phyloP scores from a whole-genome alignment of 2,797 vertebrate species.

The Propithecus deckenii region DNA sequence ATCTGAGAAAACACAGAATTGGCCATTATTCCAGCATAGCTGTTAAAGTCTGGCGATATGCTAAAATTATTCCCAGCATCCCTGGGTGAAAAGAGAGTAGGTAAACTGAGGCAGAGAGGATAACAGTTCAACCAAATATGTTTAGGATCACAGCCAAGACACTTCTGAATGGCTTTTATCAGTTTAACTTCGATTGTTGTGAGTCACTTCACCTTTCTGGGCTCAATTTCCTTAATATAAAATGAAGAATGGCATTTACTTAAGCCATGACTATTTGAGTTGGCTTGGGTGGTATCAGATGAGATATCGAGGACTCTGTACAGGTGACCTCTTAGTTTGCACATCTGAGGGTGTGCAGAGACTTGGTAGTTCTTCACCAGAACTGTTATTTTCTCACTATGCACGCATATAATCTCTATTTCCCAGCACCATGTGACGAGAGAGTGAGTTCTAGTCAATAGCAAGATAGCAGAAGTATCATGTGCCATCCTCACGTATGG shows the following conservation, averaged over 20 bases:
- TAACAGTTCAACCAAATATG: neutral
- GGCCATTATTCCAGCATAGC: neutral
- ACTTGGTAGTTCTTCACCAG: neutral
- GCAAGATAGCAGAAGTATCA: neutral
- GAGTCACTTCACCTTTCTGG: neutral
- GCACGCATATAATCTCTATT: neutral
- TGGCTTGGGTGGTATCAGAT: neutral
- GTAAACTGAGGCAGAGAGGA: neutral
- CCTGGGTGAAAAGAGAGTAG: neutral
- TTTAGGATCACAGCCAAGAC: neutral
- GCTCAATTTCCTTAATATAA: neutral
- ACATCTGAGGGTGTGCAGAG: neutral
- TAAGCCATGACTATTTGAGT: neutral
- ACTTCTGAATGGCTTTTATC: neutral
- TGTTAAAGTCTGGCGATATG: neutral
- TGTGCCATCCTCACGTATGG: fast-evolving
- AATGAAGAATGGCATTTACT: neutral
- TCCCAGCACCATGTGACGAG: neutral
- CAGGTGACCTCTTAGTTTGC: neutral
- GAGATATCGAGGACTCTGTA: neutral
- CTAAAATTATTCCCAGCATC: neutral
- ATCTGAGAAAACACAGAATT: neutral
- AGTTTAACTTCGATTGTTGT: neutral
- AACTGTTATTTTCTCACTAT: neutral
- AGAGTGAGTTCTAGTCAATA: neutral